Percentiles rank a stretch among this genome's conserved stretches.
These are phyloP conservation scores for Leucophenga varia DNA, from an alignment of 1,140 invertebrate species.

Conservation along the genomic window DNA sequence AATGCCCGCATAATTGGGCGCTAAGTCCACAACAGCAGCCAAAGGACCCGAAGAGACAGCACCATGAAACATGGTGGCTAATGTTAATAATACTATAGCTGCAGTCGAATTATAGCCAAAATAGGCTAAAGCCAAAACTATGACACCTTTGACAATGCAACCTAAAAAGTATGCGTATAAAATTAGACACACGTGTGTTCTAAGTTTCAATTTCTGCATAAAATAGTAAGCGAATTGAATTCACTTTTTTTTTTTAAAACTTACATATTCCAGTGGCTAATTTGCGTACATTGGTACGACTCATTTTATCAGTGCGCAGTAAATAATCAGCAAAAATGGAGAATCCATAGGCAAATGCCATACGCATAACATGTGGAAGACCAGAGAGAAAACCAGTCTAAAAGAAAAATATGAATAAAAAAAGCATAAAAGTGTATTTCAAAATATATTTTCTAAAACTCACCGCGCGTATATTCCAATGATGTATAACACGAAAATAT, in stretches of 20 bases:
- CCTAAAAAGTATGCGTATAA: constrained; percentile 31
- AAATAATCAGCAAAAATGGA: constrained; percentile 66
- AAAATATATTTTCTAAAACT: constrained; percentile 23
- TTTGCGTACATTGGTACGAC: constrained; percentile 65
- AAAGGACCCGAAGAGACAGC: constrained; percentile 67
- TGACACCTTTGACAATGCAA: constrained; percentile 60
- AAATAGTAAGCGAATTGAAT: neutral
- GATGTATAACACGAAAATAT: constrained; percentile 81
- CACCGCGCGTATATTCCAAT: constrained; percentile 78
- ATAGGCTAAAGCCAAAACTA: constrained; percentile 63
- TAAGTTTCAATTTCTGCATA: no score
- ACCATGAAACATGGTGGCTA: constrained; percentile 65
- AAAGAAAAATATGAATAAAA: constrained; percentile 31
- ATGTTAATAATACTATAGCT: constrained; percentile 64
- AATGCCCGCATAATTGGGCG: constrained; percentile 69
- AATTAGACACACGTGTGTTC: no score
- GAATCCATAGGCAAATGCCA: constrained; percentile 64
- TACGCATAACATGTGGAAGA: constrained; percentile 66
- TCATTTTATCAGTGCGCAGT: constrained; percentile 61
- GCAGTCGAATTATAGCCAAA: constrained; percentile 65
- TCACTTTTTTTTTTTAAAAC: constrained; percentile 32
- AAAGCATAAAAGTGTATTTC: neutral
- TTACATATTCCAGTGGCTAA: constrained; percentile 64
- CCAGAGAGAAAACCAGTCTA: constrained; percentile 69
- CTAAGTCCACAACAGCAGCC: constrained; percentile 66